Evolutionary conservation across 1,140 invertebrate genomes (phyloP).

Genomic region (Heliconius congener): DNA sequence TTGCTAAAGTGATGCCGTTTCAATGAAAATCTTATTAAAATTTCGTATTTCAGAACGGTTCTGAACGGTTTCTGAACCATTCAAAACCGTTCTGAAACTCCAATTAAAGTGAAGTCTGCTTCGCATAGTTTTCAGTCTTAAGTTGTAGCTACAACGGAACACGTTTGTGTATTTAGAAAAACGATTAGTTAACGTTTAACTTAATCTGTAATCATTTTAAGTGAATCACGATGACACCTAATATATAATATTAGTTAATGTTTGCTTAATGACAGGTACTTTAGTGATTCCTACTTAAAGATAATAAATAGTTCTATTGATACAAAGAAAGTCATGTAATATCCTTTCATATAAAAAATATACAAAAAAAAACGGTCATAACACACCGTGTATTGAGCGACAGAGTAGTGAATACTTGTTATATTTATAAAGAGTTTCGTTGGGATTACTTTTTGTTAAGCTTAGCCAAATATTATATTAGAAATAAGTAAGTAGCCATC

Average conservation of each 20-base stretch:
- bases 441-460: background rate
- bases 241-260: background rate
- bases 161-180: background rate
- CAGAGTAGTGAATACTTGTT: background rate
- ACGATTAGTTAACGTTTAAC: background rate
- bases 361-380: too few relatives aligned
- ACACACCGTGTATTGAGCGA: too few relatives aligned
- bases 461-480: slow-evolving; percentile 1
- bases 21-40: too few relatives aligned
- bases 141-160: too few relatives aligned
- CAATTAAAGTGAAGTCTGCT: too few relatives aligned
- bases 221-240: background rate
- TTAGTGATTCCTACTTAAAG: background rate
- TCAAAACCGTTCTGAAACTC: too few relatives aligned
- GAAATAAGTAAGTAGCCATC: background rate
- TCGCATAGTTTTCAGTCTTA: too few relatives aligned
- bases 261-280: background rate
- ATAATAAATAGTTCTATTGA: background rate
- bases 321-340: too few relatives aligned
- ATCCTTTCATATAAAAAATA: too few relatives aligned
- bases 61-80: too few relatives aligned
- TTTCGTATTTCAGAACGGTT: too few relatives aligned
- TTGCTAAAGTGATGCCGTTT: too few relatives aligned
- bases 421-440: background rate
- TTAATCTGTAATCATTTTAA: background rate